Percentiles rank a stretch among this genome's conserved stretches.
Evolutionary conservation across 2,797 vertebrate species (phyloP).

Genomic region (Gallinago stenura): DNA sequence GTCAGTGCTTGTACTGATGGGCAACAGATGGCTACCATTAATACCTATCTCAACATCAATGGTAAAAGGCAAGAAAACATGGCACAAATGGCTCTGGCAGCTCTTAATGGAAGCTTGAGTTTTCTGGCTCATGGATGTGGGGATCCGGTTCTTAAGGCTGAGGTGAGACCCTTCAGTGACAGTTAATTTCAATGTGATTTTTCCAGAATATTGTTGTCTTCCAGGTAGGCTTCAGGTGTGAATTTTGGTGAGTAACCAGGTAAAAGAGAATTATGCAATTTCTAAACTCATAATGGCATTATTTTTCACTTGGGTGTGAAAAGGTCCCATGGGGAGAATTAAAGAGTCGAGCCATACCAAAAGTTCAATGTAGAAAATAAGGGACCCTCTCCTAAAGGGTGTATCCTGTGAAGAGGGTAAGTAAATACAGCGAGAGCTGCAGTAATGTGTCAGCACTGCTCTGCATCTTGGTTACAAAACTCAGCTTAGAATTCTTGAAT

Average conservation of each 20-base stretch:
- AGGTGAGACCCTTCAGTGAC: conserved; percentile 73
- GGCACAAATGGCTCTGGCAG: conserved; percentile 73
- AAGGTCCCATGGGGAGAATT: not conserved
- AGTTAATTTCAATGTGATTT: not conserved
- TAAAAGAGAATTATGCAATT: not conserved
- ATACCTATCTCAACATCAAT: conserved; percentile 68
- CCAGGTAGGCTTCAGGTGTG: not conserved
- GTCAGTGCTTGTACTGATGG: conserved; percentile 74
- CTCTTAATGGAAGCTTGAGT: conserved; percentile 78
- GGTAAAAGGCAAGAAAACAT: conserved; percentile 59
- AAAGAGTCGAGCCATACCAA: not conserved
- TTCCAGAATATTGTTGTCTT: not conserved
- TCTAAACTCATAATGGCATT: not conserved
- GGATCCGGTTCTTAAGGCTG: conserved; percentile 73
- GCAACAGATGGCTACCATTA: conserved; percentile 57
- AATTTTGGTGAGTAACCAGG: not conserved
- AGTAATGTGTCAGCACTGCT: not conserved
- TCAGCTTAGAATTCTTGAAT: not conserved
- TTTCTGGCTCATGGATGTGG: conserved; percentile 80
- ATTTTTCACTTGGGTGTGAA: not conserved
- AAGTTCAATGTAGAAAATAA: not conserved
- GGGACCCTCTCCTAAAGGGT: not conserved
- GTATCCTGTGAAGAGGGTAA: not conserved
- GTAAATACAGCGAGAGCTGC: not conserved
- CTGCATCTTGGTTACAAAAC: not conserved